Base-by-base conservation (phyloP, 2,797 vertebrate genomes). In the Microhierax caerulescens region DNA sequence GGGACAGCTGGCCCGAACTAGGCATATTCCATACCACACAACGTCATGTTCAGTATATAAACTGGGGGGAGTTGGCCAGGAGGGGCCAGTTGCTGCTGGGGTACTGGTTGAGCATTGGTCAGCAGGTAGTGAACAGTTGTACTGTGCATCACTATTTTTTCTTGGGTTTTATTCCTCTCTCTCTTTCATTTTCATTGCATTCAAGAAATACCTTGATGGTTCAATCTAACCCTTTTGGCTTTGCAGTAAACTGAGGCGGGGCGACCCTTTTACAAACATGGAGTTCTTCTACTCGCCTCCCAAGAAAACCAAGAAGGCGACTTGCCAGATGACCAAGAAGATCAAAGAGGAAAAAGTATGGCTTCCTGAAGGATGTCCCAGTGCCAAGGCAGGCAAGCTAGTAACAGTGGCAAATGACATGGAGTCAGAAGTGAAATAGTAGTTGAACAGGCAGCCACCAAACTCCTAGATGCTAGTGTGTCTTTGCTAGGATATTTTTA, bases 181-280 rank as follows among this genome's bases (percentile, higher is more conserved):
- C 39, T 43, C 43, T 43, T 43, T 43, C 17, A 18, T 43, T 43
- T 43, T 43, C 43, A 43, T 43, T 43, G 17, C 43, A 43, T 61
- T 73, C n/a, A 83, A 77, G 39, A 70, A 89, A 57, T 76, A 37
- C 10, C 7, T 57, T 78, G 45, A 74, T 56, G n/a, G 12, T 82
- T 95, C 32, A 81, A 21, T 86, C 53, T 88, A 91, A 83, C 23
- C 8, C 16, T 90, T 93, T 77, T 85, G 54, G 13, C 96, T 86
- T 59, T 79, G 34, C 93, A 98, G 98, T 2, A 98, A 98, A 95
- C 69, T 98, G 81, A 97, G 98, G 56, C 97, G 30, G 11, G 98
- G 96, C 3, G 98, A 98, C 65, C 94, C 93, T 9, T 95, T 95
- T 93, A 98, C 97, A 73, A 20, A 85, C 56, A 57, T 19, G 0